phyloP scores from a whole-genome alignment of 2,797 vertebrate genomes.

The Corythornis leucogaster region DNA sequence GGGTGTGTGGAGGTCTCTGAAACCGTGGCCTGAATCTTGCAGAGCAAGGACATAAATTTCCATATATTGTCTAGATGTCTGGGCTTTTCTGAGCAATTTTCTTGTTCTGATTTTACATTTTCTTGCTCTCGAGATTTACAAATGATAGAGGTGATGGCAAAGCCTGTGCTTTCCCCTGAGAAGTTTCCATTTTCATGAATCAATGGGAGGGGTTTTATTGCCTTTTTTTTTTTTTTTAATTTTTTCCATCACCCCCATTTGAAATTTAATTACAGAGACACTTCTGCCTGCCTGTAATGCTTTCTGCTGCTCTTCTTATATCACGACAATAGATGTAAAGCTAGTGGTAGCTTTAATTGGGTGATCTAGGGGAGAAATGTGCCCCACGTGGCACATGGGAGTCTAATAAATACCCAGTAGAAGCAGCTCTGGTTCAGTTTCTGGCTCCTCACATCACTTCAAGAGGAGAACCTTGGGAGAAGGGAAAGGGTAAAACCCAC shows the following conservation, averaged over 20 bases:
- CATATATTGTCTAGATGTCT: not conserved
- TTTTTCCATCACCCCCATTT: not conserved
- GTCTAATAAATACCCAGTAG: not conserved
- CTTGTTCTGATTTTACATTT: not conserved
- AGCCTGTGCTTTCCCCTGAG: not conserved
- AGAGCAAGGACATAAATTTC: not conserved
- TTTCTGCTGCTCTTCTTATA: not conserved
- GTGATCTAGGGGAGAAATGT: not conserved
- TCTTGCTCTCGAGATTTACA: not conserved
- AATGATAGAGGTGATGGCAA: not conserved
- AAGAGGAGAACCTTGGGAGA: not conserved
- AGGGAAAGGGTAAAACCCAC: not conserved
- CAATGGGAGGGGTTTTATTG: not conserved
- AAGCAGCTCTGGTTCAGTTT: not conserved
- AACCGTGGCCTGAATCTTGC: not conserved
- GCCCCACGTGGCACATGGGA: fast-evolving
- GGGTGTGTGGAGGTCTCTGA: not conserved
- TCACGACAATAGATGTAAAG: not conserved
- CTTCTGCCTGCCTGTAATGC: not conserved
- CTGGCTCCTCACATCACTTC: not conserved
- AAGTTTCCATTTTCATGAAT: not conserved
- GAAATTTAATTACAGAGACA: not conserved
- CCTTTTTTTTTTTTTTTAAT: not conserved
- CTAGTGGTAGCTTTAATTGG: not conserved
- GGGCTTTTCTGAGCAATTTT: not conserved